Percentiles rank a stretch among this genome's conserved stretches.
phyloP scores from a whole-genome alignment of 1,140 invertebrate species.

The Drosophila murphyi region DNA sequence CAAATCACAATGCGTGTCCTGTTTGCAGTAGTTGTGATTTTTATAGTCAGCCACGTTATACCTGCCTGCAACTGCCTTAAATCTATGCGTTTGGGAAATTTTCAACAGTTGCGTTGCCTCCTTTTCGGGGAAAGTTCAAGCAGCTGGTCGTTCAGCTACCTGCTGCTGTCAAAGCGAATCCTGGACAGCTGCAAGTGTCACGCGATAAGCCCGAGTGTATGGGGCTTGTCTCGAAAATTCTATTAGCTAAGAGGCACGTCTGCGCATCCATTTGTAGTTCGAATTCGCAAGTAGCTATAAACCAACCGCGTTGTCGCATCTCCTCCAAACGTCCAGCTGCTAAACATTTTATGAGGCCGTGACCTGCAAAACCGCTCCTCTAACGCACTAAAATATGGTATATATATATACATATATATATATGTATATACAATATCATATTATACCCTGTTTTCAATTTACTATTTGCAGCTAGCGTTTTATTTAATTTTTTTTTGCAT shows the following conservation, averaged over 20 bases:
- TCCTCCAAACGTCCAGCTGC: constrained; percentile 9
- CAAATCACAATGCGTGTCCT: constrained; percentile 30
- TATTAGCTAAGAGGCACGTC: constrained; percentile 25
- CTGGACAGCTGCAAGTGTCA: constrained; percentile 64
- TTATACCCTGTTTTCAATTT: neutral
- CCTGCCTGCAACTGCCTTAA: constrained; percentile 44
- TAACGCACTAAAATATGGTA: neutral
- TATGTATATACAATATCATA: neutral
- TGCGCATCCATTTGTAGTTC: constrained; percentile 18
- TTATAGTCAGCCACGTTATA: constrained; percentile 52
- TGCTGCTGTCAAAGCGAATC: constrained; percentile 31
- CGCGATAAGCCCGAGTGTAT: constrained; percentile 52
- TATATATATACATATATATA: neutral
- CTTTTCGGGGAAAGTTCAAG: constrained; percentile 11
- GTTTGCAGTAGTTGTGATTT: constrained; percentile 12
- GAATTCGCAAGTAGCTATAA: constrained; percentile 30
- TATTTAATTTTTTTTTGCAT: constrained; percentile 18
- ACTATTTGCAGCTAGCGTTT: constrained; percentile 17
- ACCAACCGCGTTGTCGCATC: constrained; percentile 27
- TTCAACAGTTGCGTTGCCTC: constrained; percentile 14
- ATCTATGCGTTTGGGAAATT: constrained; percentile 46
- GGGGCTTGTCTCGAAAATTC: constrained; percentile 21
- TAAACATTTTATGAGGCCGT: constrained; percentile 51
- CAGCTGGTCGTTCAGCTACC: constrained; percentile 64
- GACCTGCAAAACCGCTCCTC: constrained; percentile 34